Evolutionary conservation across 2,797 vertebrate species (phyloP), one percentile per base, ranked within the genome.

Genomic region (Ptychadena robeensis): DNA sequence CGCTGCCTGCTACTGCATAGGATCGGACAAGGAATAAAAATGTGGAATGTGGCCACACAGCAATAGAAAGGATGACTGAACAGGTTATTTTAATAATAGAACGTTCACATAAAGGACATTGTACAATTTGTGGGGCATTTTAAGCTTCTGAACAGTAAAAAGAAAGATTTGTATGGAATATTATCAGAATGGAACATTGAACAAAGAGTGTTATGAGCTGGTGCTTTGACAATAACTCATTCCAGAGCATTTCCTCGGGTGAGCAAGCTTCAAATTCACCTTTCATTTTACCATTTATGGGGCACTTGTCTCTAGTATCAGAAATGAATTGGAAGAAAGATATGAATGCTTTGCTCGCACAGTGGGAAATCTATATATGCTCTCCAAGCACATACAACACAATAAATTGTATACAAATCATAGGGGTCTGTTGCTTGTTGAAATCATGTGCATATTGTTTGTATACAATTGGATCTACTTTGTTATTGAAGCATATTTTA

Each of bases 201-300:
- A 79, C 15, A 67, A 53, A 18, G 37, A 37, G 11, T 12, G 6
- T 15, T 40, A 53, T 66, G 37, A 64, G 63, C 27, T 44, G 53
- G 11, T 76, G 32, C n/a, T 34, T 74, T 35, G 31, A 10, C 32
- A 61, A 74, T 61, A 78, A 31, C 31, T 48, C 30, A 67, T 67
- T 34, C 30, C 4, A 10, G 27, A 78, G 61, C 6, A 53, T 61
- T 61, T 35, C 25, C 72, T 61, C 25, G 25, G 71, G 57, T 37
- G 57, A 28, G n/a, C 57, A 9, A 35, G 22, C n/a, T 74, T 32
- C 38, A 48, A 74, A 74, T 59, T 37, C 12, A 5, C 22, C 72
- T 74, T 63, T 74, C n/a, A 63, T 28, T 48, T 69, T 32, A 48
- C 65, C 28, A 27, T 79, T 37, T 57, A 59, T 68, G 44, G 65